These are phyloP conservation scores for Parazoanthus atlanticus DNA, from an alignment of 92 coral and sea anemone species.

Conservation along the genomic window DNA sequence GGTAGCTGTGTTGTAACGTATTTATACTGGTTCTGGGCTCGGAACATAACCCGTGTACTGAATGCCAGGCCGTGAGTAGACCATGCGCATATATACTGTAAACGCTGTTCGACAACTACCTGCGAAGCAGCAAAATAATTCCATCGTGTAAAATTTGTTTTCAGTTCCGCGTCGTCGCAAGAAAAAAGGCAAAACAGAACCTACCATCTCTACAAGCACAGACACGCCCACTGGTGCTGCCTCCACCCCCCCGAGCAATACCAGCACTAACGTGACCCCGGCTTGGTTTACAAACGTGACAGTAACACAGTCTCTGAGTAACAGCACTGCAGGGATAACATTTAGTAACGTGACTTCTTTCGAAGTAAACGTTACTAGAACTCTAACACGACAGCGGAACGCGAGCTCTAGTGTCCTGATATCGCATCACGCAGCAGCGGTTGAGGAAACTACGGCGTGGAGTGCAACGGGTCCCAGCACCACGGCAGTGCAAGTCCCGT, in stretches of 20 bases:
- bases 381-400: not conserved
- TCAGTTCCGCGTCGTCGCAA: slow-evolving; percentile 21
- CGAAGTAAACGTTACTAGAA: not conserved
- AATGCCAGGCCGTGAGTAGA: no score
- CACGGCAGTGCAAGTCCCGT: not conserved
- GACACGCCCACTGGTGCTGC: not conserved
- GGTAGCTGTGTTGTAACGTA: no score
- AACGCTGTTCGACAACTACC: no score
- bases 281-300: not conserved
- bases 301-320: not conserved
- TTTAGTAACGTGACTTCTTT: not conserved
- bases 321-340: not conserved
- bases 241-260: not conserved
- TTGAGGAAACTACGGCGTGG: not conserved
- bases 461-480: not conserved
- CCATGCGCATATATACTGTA: no score
- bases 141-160: not conserved
- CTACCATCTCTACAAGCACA: not conserved
- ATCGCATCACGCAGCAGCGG: not conserved
- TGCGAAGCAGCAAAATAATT: no score
- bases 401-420: not conserved
- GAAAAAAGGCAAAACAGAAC: slow-evolving; percentile 18
- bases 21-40: no score
- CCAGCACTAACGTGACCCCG: not conserved
- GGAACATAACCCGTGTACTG: no score